Evolutionary conservation across 2,797 vertebrate genomes (phyloP).

Genomic region (Otolemur crassicaudatus): DNA sequence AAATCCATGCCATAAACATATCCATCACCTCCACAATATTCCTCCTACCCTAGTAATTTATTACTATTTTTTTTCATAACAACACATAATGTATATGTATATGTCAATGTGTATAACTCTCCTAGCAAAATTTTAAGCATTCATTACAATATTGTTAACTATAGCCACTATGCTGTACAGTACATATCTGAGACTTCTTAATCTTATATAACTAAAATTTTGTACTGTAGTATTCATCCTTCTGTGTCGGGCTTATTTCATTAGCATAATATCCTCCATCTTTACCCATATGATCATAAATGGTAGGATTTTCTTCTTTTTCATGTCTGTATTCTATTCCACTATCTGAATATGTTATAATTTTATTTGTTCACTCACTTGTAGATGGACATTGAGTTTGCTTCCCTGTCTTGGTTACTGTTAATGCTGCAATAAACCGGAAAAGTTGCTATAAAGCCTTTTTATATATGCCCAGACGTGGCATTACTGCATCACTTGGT

Average conservation of each 20-base stretch:
- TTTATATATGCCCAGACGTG: neutral
- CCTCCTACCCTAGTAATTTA: neutral
- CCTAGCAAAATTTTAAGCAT: neutral
- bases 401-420: neutral
- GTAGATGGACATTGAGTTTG: neutral
- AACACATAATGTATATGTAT: neutral
- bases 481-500: neutral
- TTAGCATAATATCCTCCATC: neutral
- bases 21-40: neutral
- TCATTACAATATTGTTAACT: neutral
- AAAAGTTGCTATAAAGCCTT: neutral
- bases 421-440: neutral
- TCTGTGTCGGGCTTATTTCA: neutral
- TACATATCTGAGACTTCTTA: neutral
- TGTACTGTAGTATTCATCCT: neutral
- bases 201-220: neutral
- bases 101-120: neutral
- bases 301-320: neutral
- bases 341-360: neutral
- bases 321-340: neutral
- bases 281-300: neutral
- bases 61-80: neutral
- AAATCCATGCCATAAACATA: neutral
- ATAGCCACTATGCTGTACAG: neutral
- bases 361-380: neutral